These are phyloP conservation scores for Montipora foliosa DNA, from an alignment of 64 coral and sea anemone genomes.

Conservation along the genomic window DNA sequence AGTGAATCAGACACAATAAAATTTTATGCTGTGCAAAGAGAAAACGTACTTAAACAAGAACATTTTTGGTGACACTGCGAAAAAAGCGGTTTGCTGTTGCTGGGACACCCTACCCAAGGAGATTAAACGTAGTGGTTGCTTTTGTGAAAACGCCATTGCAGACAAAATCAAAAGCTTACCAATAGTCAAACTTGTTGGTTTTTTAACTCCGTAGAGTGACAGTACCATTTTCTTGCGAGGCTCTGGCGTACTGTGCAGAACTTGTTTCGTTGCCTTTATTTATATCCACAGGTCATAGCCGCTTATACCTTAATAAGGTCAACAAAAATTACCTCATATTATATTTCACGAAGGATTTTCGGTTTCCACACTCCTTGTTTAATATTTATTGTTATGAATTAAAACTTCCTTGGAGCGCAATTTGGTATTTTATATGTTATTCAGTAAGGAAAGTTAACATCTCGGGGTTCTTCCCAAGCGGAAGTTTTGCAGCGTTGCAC, in stretches of 20 bases:
- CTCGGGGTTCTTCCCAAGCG: neutral
- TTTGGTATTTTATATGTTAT: neutral
- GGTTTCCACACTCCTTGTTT: too few relatives aligned
- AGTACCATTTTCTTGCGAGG: neutral
- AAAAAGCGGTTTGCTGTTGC: too few relatives aligned
- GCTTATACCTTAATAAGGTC: neutral
- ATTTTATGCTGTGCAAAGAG: too few relatives aligned
- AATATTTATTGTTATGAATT: neutral
- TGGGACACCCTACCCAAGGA: too few relatives aligned
- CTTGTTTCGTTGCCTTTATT: neutral
- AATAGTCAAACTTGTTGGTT: neutral
- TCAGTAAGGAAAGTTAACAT: neutral
- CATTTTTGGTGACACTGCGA: too few relatives aligned
- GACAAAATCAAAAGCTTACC: neutral
- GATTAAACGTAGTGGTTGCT: too few relatives aligned
- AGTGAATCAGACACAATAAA: too few relatives aligned
- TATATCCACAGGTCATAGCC: neutral
- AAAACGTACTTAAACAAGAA: too few relatives aligned
- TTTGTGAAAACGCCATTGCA: too few relatives aligned
- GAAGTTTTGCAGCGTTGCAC: neutral
- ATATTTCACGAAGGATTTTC: too few relatives aligned
- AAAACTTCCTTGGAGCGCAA: neutral
- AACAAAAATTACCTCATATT: neutral
- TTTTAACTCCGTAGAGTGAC: slow-evolving; percentile 1
- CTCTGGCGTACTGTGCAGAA: neutral